Evolutionary conservation across 1,140 invertebrate species (phyloP), one percentile per base, ranked within the genome.

Genomic region (Euborellia annulipes): DNA sequence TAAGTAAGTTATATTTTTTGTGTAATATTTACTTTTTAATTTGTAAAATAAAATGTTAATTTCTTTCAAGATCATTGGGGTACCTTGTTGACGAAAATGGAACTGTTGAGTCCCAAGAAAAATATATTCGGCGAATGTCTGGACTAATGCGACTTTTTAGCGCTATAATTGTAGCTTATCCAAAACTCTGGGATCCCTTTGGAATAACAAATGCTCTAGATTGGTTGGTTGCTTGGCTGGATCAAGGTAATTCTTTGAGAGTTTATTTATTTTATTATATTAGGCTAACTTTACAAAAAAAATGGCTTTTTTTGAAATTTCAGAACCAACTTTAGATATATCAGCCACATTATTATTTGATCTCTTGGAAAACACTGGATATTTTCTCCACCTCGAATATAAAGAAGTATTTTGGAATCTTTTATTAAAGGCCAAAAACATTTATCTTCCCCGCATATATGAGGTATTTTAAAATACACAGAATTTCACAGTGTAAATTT

Each of bases 101-200:
- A 11, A 70, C 67, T 46, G 65, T 85, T 21, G 87, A 92, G 56
- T 74, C 78, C 40, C 80, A 88, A 52, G 81, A 87, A 41, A 79
- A 82, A 54, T 91, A 81, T 62, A 58, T 90, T 8, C 87, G 85
- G 57, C 68, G 83, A 43, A 85, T 90, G 72, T 79, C 80, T 6
- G 86, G 87, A 21, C 68, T 86, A 17, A 79, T 85, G 55, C 70
- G 78, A 51, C 64, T 94, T 1, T 85, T 81, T 60, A 76, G 78
- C 47, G 79, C 88, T 1, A 77, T 91, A 18, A 70, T 87, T 45
- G 73, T 85, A 3, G 72, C 77, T 0, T 64, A 66, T 36, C 73
- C 52, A 2, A 59, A 65, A 40, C 55, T 57, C 19, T 48, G 56
- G 30, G 79, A 86, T 65, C 85, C 85, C 2, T 72, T 79, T 59